Percentiles rank a stretch among this genome's conserved stretches.
Evolutionary conservation across 1,140 invertebrate species (phyloP).

Genomic region (Lepidotrigona ventralis): DNA sequence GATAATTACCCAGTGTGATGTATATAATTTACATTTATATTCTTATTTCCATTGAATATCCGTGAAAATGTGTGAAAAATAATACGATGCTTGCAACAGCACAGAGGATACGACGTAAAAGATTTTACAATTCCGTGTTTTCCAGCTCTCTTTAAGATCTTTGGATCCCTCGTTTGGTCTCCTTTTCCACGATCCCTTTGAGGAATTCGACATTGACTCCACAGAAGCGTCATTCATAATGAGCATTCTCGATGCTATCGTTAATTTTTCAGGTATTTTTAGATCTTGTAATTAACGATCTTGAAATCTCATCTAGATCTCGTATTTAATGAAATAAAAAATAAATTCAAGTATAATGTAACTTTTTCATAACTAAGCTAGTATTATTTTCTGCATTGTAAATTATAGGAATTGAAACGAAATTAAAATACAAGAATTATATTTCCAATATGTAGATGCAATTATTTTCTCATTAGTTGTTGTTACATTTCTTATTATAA

Average conservation of each 20-base stretch:
- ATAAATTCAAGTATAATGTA: neutral
- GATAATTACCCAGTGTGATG: neutral
- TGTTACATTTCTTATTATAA: neutral
- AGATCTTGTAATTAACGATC: too few species aligned
- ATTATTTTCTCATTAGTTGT: too few species aligned
- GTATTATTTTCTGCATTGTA: neutral
- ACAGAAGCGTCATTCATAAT: constrained; percentile 87
- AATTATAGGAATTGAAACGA: neutral
- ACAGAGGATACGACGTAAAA: neutral
- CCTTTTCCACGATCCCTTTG: constrained; percentile 86
- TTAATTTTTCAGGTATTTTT: constrained; percentile 85
- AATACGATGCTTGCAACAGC: too few species aligned
- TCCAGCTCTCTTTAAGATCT: constrained; percentile 86
- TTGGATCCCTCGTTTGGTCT: constrained; percentile 89
- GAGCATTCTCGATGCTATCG: constrained; percentile 86
- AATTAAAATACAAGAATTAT: neutral
- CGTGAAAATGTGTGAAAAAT: too few species aligned
- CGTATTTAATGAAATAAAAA: neutral
- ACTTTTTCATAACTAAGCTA: neutral
- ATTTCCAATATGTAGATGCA: neutral
- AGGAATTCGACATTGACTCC: constrained; percentile 84
- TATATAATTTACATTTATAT: neutral
- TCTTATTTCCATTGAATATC: too few species aligned
- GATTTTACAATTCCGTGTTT: neutral
- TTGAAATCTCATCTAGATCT: too few species aligned